Percentiles rank a stretch among this genome's conserved stretches.
These are phyloP conservation scores for Dendrocincla fuliginosa DNA, from an alignment of 2,797 vertebrate species.

Conservation along the genomic window DNA sequence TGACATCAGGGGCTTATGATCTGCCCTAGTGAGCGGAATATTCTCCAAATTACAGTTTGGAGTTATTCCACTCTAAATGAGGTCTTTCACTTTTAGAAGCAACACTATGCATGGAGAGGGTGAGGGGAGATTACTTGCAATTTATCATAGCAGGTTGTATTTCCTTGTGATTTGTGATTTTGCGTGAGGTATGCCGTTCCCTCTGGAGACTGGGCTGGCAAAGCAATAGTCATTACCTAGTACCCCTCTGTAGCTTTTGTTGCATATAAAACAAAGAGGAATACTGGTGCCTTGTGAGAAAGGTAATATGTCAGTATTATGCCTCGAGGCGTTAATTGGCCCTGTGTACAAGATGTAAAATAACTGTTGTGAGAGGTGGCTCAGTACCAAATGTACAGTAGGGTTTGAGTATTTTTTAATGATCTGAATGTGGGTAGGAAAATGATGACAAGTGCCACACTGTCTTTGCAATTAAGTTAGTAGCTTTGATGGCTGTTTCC, in stretches of 20 bases:
- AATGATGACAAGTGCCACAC: background rate
- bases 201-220: background rate
- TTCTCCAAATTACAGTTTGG: background rate
- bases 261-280: conserved; percentile 10
- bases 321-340: background rate
- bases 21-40: background rate
- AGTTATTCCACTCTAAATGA: background rate
- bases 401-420: background rate
- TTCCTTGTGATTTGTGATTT: conserved; percentile 26
- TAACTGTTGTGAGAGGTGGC: background rate
- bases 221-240: background rate
- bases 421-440: background rate
- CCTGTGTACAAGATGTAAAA: background rate
- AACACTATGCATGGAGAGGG: background rate
- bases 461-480: background rate
- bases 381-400: background rate
- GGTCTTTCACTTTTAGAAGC: background rate
- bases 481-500: background rate
- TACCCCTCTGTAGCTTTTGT: background rate
- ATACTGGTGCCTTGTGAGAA: background rate
- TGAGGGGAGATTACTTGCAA: background rate
- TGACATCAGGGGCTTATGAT: background rate
- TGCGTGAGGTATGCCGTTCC: background rate
- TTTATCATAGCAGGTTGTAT: background rate
- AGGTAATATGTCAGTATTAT: background rate